Conservation (phyloP, 2,797 vertebrate species). For the Helarctos malayanus region DNA sequence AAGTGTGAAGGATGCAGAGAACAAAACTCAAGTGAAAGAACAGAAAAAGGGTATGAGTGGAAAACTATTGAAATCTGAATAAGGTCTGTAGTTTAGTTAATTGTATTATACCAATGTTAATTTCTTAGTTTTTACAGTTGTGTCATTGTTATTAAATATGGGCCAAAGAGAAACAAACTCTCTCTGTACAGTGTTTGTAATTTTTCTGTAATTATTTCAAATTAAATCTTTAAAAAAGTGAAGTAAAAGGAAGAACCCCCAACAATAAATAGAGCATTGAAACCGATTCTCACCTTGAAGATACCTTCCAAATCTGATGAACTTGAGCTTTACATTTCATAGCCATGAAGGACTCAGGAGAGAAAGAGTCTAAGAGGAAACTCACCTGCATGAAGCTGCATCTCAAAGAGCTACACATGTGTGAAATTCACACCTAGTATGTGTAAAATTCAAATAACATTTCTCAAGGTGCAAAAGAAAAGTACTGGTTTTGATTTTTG, state of each 20-base stretch:
- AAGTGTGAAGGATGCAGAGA: neutral
- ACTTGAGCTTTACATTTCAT: neutral
- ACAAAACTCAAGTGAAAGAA: conserved; percentile 27
- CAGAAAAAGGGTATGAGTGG: neutral
- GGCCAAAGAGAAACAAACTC: neutral
- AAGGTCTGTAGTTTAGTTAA: neutral
- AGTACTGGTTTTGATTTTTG: neutral
- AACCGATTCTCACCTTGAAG: neutral
- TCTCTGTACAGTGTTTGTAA: neutral
- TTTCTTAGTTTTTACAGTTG: neutral
- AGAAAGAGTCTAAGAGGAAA: neutral
- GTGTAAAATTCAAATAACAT: neutral
- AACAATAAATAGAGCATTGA: neutral
- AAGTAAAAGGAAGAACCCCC: neutral
- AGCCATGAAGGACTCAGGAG: neutral
- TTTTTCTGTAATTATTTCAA: conserved; percentile 2
- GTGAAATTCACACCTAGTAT: neutral
- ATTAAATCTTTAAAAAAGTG: neutral
- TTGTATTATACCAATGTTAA: neutral
- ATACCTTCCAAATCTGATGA: neutral
- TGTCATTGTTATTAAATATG: neutral
- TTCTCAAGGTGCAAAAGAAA: neutral
- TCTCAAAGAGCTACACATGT: neutral
- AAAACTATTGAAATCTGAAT: neutral
- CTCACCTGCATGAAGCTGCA: neutral